Conservation (phyloP, 2,888 invertebrate genomes). For the Caenorhabditis sp. region DNA sequence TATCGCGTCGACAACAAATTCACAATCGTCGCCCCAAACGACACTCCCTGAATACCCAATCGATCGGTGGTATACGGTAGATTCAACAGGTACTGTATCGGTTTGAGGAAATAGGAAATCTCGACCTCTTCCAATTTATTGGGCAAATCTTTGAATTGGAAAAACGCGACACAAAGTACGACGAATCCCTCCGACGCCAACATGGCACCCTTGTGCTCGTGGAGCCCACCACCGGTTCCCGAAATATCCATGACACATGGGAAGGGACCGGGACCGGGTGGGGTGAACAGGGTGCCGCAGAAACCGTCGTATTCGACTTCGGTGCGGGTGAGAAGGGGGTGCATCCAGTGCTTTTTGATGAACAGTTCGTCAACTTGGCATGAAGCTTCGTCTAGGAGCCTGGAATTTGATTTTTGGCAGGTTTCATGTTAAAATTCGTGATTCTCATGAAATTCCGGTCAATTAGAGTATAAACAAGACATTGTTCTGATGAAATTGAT, state of each 20-base stretch:
- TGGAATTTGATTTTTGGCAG: too few relatives aligned
- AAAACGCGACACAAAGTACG: slow-evolving; percentile 45
- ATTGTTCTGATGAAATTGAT: too few relatives aligned
- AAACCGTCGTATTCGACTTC: slow-evolving; percentile 20
- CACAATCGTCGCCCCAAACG: slow-evolving; percentile 47
- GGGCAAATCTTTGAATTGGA: slow-evolving; percentile 45
- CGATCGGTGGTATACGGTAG: slow-evolving; percentile 34
- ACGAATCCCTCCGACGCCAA: slow-evolving; percentile 50
- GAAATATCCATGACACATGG: slow-evolving; percentile 42
- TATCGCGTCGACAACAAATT: slow-evolving; percentile 35
- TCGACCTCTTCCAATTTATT: slow-evolving; percentile 38
- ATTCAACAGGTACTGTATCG: slow-evolving; percentile 27
- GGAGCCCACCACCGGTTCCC: slow-evolving; percentile 47
- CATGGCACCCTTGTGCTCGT: slow-evolving; percentile 47
- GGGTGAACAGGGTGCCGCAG: slow-evolving; percentile 24
- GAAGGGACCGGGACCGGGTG: slow-evolving; percentile 41
- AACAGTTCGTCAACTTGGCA: slow-evolving; percentile 13
- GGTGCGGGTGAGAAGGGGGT: slow-evolving; percentile 13
- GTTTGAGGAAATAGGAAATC: slow-evolving; percentile 41
- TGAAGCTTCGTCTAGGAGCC: slow-evolving; percentile 26
- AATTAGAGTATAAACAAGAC: neutral
- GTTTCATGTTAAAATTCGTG: neutral
- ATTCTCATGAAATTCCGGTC: neutral
- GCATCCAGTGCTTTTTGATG: slow-evolving; percentile 29
- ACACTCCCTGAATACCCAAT: slow-evolving; percentile 48